Evolutionary conservation across 2,797 vertebrate species (phyloP).

Genomic region (Channa striata): DNA sequence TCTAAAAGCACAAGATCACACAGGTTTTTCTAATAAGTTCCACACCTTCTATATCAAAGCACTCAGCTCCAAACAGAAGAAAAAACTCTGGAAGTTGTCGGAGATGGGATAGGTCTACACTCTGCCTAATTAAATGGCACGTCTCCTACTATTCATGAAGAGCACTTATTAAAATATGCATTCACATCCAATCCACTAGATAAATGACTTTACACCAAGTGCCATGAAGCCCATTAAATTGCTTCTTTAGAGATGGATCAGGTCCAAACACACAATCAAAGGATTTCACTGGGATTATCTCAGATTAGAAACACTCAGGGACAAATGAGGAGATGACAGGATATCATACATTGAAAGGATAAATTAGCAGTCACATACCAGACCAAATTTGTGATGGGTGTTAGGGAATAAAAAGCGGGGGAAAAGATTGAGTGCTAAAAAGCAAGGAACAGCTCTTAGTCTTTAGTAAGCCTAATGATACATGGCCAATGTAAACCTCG

Average conservation of each 20-base stretch:
- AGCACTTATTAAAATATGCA: conserved; percentile 97
- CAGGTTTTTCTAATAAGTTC: conserved; percentile 3
- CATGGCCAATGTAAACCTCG: conserved; percentile 77
- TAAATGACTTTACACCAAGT: conserved; percentile 95
- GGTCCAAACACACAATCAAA: conserved; percentile 99
- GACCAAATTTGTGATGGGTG: conserved; percentile 82
- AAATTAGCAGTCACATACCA: conserved; percentile 91
- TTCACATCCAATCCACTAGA: conserved; percentile 91
- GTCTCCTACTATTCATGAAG: conserved; percentile 91
- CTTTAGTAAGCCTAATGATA: conserved; percentile 73
- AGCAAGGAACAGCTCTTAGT: conserved; percentile 65
- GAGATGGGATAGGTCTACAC: conserved; percentile 88
- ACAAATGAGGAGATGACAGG: conserved; percentile 92
- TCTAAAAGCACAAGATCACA: background rate
- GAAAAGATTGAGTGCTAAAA: conserved; percentile 62
- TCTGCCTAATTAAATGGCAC: conserved; percentile 95
- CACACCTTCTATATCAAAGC: conserved; percentile 18
- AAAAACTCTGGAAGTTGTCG: conserved; percentile 81
- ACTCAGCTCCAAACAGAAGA: conserved; percentile 25
- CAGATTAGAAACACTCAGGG: conserved; percentile 93
- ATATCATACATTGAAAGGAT: conserved; percentile 90
- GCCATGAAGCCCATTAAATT: conserved; percentile 96
- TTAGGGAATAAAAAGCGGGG: conserved; percentile 73
- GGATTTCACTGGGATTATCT: conserved; percentile 98
- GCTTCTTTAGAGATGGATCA: conserved; percentile 94